Base-by-base conservation (phyloP, 2,888 invertebrate genomes). In the Agelastica alni region DNA sequence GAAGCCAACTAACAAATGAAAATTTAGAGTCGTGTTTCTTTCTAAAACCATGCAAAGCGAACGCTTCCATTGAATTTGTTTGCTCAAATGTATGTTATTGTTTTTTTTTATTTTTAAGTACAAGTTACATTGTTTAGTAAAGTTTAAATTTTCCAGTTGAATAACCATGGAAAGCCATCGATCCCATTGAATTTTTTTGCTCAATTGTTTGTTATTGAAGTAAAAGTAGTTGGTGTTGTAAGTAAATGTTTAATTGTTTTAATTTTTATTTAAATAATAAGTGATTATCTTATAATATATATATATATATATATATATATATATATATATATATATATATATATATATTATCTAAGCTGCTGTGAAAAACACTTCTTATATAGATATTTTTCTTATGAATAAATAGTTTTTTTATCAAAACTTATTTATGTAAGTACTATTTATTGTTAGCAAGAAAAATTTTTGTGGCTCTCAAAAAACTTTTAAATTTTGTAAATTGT, bases 71-170 rank as follows among this genome's bases (percentile, higher is more conserved):
- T n/a, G n/a, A n/a, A n/a, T n/a, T n/a, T n/a, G n/a, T n/a, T n/a
- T n/a, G n/a, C n/a, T n/a, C n/a, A n/a, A n/a, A n/a, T n/a, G n/a
- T n/a, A n/a, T n/a, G n/a, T n/a, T n/a, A n/a, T 58, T 63, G 51
- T 52, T 56, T 14, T 30, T 65, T 59, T 42, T 63, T 58, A 62
- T 62, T 63, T 65, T 65, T 59, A 57, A 31, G 13, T 22, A 22
- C 7, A 26, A 1, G 26, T 26, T 26, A 26, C 26, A 26, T 26
- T 26, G 2, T 26, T 4, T 26, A 26, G 26, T 26, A 26, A 26
- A 26, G 26, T 26, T 26, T 26, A 26, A 26, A 26, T 26, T 26
- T 2, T 26, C 4, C n/a, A 26, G 9, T 45, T 45, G 2, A 1
- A 45, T 13, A 45, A 16, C n/a, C 45, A 45, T 45, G 45, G 31